Evolutionary conservation across 1,140 invertebrate genomes (phyloP), one percentile per base, ranked within the genome.

Genomic region (Phocides pigmalion): DNA sequence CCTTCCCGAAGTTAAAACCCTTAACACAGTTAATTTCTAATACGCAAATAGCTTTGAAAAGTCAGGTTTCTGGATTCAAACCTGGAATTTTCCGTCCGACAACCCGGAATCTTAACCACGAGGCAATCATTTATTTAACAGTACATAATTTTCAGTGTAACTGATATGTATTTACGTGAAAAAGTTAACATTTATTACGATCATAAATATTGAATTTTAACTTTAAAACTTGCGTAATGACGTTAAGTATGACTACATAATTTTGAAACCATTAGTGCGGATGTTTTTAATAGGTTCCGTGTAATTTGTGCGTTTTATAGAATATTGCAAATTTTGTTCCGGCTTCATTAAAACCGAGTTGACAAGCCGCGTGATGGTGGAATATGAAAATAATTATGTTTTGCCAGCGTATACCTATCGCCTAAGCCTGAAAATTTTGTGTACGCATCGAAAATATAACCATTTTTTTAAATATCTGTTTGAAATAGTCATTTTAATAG

Each of bases 301-400:
- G 53, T 42, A 56, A 56, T 15, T 53, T 53, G 49, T 37, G 32
- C 17, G 28, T 37, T 56, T 42, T 56, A 56, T 42, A 56, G 53
- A 56, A 56, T 44, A 56, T 56, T 42, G 53, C 28, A 56, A 56
- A 56, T 56, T n/a, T 56, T 56, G 53, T 56, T 25, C 20, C 20
- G 28, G 39, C 53, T n/a, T 44, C 53, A 56, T 56, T 42, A 56
- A 22, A 56, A 5, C 20, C 39, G 8, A 42, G 53, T 56, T 56
- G 53, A 42, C 53, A 42, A 37, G 17, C n/a, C 37, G 53, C 53
- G 28, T 25, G 53, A 28, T 44, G 53, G 8, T 9, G 15, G 28
- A 56, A 54, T 56, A 56, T 56, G 53, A 56, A 56, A 56, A 56
- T 56, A 44, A 56, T 44, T 56, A 6, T 44, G 37, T 56, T 56